A percentile compares a stretch with the other conserved stretches of the same genome.
Evolutionary conservation across 2,113 vertebrate species (phyloP).

Genomic region (Rhinolophus sinicus): DNA sequence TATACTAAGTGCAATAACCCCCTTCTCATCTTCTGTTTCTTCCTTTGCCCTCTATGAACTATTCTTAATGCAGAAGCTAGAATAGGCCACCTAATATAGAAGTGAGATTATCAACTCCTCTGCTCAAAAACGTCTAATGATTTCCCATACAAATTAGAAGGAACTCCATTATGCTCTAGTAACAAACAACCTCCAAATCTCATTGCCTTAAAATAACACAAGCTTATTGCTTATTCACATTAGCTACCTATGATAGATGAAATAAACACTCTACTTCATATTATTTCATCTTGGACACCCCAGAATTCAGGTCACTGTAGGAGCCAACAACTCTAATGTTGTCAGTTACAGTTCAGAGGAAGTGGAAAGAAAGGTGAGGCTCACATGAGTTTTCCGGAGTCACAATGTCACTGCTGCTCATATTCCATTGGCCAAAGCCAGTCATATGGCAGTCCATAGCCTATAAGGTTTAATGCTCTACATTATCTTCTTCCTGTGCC

Average conservation of each 20-base stretch:
- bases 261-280: neutral
- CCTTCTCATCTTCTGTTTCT: neutral
- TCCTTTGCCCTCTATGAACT: neutral
- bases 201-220: neutral
- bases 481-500: neutral
- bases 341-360: neutral
- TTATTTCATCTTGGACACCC: neutral
- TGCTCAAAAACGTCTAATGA: neutral
- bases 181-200: neutral
- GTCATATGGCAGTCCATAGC: neutral
- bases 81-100: neutral
- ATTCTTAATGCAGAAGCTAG: neutral
- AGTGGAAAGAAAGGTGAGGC: neutral
- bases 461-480: neutral
- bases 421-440: neutral
- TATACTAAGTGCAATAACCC: neutral
- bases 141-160: neutral
- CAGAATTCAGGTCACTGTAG: neutral
- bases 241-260: neutral
- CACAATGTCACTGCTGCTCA: neutral
- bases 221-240: neutral
- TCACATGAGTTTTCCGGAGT: neutral
- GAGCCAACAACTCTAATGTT: neutral
- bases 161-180: neutral
- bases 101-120: neutral